A percentile compares a stretch with the other conserved stretches of the same genome.
Evolutionary conservation across 2,888 invertebrate genomes (phyloP).

Genomic region (Cybosia mesomella): DNA sequence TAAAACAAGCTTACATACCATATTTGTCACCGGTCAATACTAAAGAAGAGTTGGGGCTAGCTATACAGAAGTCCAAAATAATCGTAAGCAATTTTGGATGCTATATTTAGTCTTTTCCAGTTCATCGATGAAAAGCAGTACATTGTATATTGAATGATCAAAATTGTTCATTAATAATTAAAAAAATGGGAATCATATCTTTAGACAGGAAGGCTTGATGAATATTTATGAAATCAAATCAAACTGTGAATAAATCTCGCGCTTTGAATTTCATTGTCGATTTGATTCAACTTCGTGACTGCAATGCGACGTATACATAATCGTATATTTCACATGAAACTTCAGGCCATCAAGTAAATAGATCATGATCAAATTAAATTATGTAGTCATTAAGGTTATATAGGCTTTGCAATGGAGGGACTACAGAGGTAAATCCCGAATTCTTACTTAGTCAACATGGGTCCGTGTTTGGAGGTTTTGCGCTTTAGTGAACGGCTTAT

Average conservation of each 20-base stretch:
- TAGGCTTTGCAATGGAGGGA: neutral
- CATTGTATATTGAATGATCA: neutral
- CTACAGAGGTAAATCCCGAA: neutral
- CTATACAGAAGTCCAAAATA: too few relatives aligned
- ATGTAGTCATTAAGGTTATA: neutral
- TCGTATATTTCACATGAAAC: neutral
- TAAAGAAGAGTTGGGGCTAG: too few relatives aligned
- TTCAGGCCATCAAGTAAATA: neutral
- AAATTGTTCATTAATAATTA: neutral
- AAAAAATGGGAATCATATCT: neutral
- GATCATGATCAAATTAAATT: neutral
- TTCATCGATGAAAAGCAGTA: neutral
- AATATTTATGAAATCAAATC: constrained; percentile 47
- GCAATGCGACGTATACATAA: neutral
- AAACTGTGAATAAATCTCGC: constrained; percentile 27
- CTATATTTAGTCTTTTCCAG: neutral
- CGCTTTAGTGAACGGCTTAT: too few relatives aligned
- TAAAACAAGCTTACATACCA: too few relatives aligned
- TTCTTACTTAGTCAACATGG: too few relatives aligned
- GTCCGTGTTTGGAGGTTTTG: too few relatives aligned
- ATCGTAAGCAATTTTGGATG: too few relatives aligned
- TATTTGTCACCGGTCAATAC: too few relatives aligned
- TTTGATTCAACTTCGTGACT: neutral
- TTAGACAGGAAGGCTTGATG: constrained; percentile 22
- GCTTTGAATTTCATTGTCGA: constrained; percentile 32